Conservation (phyloP, 2,113 vertebrate genomes). For the Bungarus multicinctus region DNA sequence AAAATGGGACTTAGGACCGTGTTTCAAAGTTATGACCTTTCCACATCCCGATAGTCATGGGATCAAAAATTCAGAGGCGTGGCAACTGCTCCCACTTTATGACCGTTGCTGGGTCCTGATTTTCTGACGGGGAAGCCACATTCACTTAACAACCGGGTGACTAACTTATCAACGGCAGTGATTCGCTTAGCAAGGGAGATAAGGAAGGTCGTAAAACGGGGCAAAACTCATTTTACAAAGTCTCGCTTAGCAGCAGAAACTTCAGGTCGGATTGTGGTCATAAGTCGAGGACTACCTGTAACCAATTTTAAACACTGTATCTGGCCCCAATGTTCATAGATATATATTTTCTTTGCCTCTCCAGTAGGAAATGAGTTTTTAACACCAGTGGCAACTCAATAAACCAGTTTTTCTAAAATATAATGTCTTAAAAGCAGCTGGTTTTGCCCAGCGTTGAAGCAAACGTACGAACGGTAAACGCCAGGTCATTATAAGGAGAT, state of each 20-base stretch:
- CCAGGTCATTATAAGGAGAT: slow-evolving; percentile 55
- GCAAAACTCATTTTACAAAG: not conserved
- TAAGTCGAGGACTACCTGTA: not conserved
- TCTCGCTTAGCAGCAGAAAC: not conserved
- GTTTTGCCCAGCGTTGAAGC: slow-evolving; percentile 53
- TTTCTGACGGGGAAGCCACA: too few relatives aligned
- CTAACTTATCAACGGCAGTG: too few relatives aligned
- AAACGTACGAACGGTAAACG: slow-evolving; percentile 62
- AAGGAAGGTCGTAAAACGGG: not conserved
- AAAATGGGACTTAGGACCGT: too few relatives aligned
- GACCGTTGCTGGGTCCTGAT: too few relatives aligned
- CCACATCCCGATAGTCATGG: too few relatives aligned
- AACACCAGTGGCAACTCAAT: slow-evolving; percentile 61
- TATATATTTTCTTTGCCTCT: slow-evolving; percentile 61
- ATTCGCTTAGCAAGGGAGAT: too few relatives aligned
- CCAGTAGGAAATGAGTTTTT: slow-evolving; percentile 65
- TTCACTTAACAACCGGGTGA: too few relatives aligned
- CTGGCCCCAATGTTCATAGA: slow-evolving; percentile 47
- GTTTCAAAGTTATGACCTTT: too few relatives aligned
- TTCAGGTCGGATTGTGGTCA: too few relatives aligned
- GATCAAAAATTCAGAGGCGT: too few relatives aligned
- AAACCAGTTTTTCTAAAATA: slow-evolving; percentile 59
- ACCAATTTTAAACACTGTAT: slow-evolving; percentile 64
- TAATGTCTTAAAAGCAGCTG: slow-evolving; percentile 60
- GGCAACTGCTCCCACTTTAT: too few relatives aligned